Base-by-base conservation (phyloP, 2,797 vertebrate species). In the Peromyscus aztecus region DNA sequence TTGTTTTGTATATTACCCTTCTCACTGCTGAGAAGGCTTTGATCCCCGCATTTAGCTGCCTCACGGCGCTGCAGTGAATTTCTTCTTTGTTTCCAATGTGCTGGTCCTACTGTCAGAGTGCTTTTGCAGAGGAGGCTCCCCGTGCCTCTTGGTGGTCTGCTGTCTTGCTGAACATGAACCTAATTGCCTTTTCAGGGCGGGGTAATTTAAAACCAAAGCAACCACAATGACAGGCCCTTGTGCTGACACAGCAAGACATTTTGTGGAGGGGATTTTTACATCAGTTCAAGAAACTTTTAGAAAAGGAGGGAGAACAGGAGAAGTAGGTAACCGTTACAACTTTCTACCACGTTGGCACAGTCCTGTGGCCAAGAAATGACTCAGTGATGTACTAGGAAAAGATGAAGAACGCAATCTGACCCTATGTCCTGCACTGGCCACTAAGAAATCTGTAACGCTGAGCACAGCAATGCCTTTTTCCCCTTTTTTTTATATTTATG, bases 201-300 rank as follows among this genome's bases (percentile, higher is more conserved):
- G 31, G 31, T 24, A 40, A 9, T 65, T 46, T 65, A 77, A 84
- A 89, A 94, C 43, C 78, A 78, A 94, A 94, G 85, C 63, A 92
- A 80, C 46, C 31, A 49, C 46, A 23, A 65, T 88, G 49, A 40
- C 3, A 81, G 75, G 84, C 46, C 82, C 52, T 61, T 63, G 67
- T 4, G 23, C 7, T 24, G 84, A 94, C 34, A 27, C 77, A 21
- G 67, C 21, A 94, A 92, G 91, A 91, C 67, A 61, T 63, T 67
- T 34, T 61, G 86, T 73, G 55, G 71, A 24, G 86, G 73, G 61
- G 49, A 69, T 9, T 63, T 81, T 57, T 57, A 27, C 1, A 63
- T 67, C 65, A 89, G 43, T 55, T 90, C 23, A 46, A 90, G 82
- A 59, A 92, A 19, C 52, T 83, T 92, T 46, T 57, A 75, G 55